phyloP scores from a whole-genome alignment of 2,113 vertebrate genomes.

The Tiliqua scincoides region DNA sequence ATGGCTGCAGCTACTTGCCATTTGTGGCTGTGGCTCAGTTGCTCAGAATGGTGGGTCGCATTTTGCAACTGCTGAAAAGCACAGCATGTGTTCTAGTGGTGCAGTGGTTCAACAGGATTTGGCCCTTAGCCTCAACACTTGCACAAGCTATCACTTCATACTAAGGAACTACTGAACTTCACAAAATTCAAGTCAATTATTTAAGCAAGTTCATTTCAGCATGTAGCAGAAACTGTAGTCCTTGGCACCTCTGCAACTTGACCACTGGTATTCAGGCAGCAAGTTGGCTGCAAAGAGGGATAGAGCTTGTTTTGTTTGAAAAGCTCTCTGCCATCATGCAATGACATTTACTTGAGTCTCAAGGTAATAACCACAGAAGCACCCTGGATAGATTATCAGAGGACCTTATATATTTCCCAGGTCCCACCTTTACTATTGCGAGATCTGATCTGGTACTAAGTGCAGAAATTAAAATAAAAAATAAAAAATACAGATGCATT shows the following conservation, averaged over 20 bases:
- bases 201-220: not conserved
- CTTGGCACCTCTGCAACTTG: not conserved
- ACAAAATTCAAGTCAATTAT: not conserved
- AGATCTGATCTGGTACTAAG: not conserved
- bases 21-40: no score
- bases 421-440: slow-evolving; percentile 26
- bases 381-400: not conserved
- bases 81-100: no score
- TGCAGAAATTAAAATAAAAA: not conserved
- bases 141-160: not conserved
- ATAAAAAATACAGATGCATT: not conserved
- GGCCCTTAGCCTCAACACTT: not conserved
- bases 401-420: slow-evolving; percentile 36
- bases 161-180: not conserved
- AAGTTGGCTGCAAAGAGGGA: not conserved
- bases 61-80: no score
- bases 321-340: not conserved
- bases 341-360: slow-evolving; percentile 24
- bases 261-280: slow-evolving; percentile 21
- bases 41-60: no score
- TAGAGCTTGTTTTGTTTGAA: slow-evolving; percentile 6
- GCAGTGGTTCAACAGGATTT: no score
- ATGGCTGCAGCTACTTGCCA: no score
- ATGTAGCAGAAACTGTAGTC: not conserved
- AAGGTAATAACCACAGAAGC: not conserved